Percentiles rank a stretch among this genome's conserved stretches.
phyloP scores from a whole-genome alignment of 2,113 vertebrate species.

The Corythornis madagascariensis region DNA sequence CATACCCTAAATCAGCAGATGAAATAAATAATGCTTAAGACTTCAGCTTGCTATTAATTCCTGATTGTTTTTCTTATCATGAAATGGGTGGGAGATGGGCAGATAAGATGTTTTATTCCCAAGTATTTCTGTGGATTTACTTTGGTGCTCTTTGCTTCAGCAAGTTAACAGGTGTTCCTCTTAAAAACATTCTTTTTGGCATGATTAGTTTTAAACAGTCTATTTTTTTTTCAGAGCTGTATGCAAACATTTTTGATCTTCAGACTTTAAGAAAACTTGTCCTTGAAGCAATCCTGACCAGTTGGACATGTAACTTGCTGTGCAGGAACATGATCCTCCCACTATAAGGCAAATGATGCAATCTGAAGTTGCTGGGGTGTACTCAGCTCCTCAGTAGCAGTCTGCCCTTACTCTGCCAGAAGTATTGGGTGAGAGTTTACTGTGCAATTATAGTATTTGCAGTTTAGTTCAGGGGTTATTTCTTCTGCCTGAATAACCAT shows the following conservation, averaged over 20 bases:
- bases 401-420: not conserved
- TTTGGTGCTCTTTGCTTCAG: not conserved
- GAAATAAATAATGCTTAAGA: constrained; percentile 3
- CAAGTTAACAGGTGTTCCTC: not conserved
- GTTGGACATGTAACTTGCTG: not conserved
- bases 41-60: not conserved
- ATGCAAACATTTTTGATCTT: not conserved
- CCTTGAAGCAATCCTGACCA: not conserved
- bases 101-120: not conserved
- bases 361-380: not conserved
- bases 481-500: not conserved
- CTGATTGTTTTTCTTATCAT: not conserved
- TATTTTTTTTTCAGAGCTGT: not conserved
- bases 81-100: not conserved
- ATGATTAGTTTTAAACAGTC: not conserved
- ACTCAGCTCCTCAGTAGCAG: not conserved
- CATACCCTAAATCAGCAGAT: not conserved
- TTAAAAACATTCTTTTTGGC: not conserved
- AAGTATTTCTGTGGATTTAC: not conserved
- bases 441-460: not conserved
- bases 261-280: not conserved
- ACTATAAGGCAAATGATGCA: not conserved
- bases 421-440: not conserved
- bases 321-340: not conserved
- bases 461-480: not conserved